These are phyloP conservation scores for Spea bombifrons DNA, from an alignment of 2,113 vertebrate species.

Conservation along the genomic window DNA sequence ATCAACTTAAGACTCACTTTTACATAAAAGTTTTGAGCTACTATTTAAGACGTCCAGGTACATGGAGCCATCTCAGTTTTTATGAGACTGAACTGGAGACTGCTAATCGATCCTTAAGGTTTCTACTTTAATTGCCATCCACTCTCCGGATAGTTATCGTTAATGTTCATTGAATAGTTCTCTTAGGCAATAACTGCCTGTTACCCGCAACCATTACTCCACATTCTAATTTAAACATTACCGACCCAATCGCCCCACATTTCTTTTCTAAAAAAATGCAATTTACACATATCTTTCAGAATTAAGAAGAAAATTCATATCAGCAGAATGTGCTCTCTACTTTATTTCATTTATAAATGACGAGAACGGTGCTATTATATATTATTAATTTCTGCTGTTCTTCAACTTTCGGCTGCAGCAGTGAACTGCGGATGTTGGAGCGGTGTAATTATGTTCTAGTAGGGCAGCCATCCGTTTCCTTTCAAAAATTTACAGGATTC, in stretches of 20 bases:
- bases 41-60: constrained; percentile 1
- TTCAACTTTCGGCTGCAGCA: constrained; percentile 77
- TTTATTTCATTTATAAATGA: constrained; percentile 99
- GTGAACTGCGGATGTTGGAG: constrained; percentile 89
- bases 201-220: constrained; percentile 51
- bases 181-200: constrained; percentile 46
- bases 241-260: constrained; percentile 68
- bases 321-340: constrained; percentile 86
- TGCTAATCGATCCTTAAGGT: constrained; percentile 22
- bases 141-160: constrained; percentile 19
- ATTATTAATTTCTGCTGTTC: constrained; percentile 98
- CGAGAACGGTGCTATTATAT: constrained; percentile 96
- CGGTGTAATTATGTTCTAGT: constrained; percentile 98
- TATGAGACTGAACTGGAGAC: constrained; percentile 6
- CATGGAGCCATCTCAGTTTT: constrained; percentile 5
- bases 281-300: constrained; percentile 76
- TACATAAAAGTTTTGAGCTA: not conserved
- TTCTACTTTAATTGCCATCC: constrained; percentile 20
- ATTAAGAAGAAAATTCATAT: constrained; percentile 78
- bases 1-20: not conserved
- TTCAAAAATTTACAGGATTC: constrained; percentile 99
- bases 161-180: constrained; percentile 26
- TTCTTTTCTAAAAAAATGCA: constrained; percentile 61
- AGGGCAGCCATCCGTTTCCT: constrained; percentile 99
- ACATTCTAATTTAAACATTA: constrained; percentile 54